Evolutionary conservation across 2,888 invertebrate genomes (phyloP).

Genomic region (Amblyjoppa fuscipennis): DNA sequence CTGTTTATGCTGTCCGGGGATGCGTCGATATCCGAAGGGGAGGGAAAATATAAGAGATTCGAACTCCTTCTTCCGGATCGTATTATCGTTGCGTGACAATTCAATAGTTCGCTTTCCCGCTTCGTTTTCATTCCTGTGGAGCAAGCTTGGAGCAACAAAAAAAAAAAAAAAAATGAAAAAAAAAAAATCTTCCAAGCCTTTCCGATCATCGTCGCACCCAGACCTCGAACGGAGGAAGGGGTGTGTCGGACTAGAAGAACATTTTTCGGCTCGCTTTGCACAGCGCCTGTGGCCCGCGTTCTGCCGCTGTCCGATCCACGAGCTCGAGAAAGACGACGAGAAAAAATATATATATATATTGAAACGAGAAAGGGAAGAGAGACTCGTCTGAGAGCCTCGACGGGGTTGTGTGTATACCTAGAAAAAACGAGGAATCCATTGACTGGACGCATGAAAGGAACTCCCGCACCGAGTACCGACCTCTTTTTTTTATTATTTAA

Average conservation of each 20-base stretch:
- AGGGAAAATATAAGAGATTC: neutral
- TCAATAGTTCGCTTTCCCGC: conserved; percentile 31
- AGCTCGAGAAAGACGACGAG: conserved; percentile 32
- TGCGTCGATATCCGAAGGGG: conserved; percentile 4
- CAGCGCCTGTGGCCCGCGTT: neutral
- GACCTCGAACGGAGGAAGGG: conserved; percentile 49
- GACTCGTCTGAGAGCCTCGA: neutral
- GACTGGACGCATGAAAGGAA: conserved; percentile 74
- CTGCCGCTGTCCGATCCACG: conserved; percentile 32
- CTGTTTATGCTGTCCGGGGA: neutral
- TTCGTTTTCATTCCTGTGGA: conserved; percentile 5
- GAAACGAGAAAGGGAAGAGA: conserved; percentile 36
- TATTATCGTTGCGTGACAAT: neutral
- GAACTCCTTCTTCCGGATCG: conserved; percentile 10
- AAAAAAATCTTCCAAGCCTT: conserved; percentile 22
- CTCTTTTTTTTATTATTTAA: conserved; percentile 51
- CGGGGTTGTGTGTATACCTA: conserved; percentile 16
- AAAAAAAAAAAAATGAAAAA: conserved; percentile 10
- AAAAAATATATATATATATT: neutral
- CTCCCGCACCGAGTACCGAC: conserved; percentile 41
- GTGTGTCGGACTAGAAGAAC: conserved; percentile 52
- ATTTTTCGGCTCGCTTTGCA: conserved; percentile 47
- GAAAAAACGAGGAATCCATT: conserved; percentile 70
- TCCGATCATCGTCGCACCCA: conserved; percentile 36
- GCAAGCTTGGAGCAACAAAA: neutral